Base-by-base conservation (phyloP, 2,888 invertebrate genomes). In the Drosophila dives region DNA sequence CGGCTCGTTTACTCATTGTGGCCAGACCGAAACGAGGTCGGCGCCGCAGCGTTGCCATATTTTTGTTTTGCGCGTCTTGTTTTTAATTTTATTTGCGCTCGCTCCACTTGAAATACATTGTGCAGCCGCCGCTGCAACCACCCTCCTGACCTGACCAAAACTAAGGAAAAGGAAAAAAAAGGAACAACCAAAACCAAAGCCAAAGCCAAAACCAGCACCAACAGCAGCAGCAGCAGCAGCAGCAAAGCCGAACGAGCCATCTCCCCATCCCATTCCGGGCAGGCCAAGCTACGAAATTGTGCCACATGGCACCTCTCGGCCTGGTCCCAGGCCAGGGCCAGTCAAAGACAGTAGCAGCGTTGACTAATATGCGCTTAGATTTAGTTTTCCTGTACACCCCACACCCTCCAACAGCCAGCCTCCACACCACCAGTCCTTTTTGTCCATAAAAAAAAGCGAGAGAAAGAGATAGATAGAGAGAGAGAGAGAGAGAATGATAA, bases 61-160 rank as follows among this genome's bases (percentile, higher is more conserved):
- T 76, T 84, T 88, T 86, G 68, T 77, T 70, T 74, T 71, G 66
- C 71, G 71, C 70, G 77, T 77, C 77, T 89, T 81, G 77, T 76
- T 76, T 85, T 84, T 81, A 85, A 85, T 85, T 87, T 85, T 89
- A 85, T 85, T 85, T 89, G 70, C 82, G 54, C 72, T 78, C 85
- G 85, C 84, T 89, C 85, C 90, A 85, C 84, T 89, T 87, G 79
- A 86, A 89, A 89, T 84, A 89, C 83, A 83, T 89, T 83, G 86
- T 89, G 74, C 83, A 83, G 72, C 64, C 38, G 75, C 58, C 54
- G 65, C 59, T 55, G 26, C 42, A 45, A 10, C 45, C 40, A 54
- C 48, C 38, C 15, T 26, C 17, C 51, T 56, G 58, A 33, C 49
- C 61, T 49, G 36, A 32, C 40, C 60, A 26, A 42, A 63, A 54